Evolutionary conservation across 1,140 invertebrate species (phyloP).

Genomic region (Saccostrea echinata): DNA sequence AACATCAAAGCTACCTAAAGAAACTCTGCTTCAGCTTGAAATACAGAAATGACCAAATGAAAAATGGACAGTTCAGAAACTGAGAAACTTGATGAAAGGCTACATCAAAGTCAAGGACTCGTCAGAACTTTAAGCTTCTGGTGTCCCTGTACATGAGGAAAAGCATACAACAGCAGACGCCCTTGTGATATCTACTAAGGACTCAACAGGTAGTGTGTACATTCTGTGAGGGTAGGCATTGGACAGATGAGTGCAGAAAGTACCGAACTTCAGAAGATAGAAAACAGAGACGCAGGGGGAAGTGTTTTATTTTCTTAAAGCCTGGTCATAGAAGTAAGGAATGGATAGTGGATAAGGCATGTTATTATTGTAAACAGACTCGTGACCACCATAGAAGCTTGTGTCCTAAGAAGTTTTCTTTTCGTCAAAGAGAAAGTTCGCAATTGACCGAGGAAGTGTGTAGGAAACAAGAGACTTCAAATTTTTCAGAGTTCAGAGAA

Average conservation of each 20-base stretch:
- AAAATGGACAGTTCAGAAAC: conserved; percentile 39
- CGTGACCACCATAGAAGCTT: not conserved
- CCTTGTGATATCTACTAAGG: not conserved
- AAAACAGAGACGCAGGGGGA: not conserved
- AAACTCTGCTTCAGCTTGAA: conserved; percentile 44
- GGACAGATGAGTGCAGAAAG: conserved; percentile 50
- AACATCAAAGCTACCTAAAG: conserved; percentile 21
- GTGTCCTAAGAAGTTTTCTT: not conserved
- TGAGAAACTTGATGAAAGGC: not conserved
- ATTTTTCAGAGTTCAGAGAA: not conserved
- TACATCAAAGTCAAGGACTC: not conserved
- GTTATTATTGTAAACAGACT: conserved; percentile 34
- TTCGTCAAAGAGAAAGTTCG: conserved; percentile 17
- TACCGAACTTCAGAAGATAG: conserved; percentile 45
- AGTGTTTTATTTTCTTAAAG: conserved; percentile 44
- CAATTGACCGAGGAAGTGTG: conserved; percentile 29
- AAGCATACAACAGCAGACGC: not conserved
- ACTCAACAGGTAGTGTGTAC: conserved; percentile 32
- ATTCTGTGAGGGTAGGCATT: conserved; percentile 43
- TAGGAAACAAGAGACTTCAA: not conserved
- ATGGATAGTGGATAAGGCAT: conserved; percentile 14
- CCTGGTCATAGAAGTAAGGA: conserved; percentile 25
- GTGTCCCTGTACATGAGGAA: not conserved
- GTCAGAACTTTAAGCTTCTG: not conserved
- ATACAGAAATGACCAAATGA: conserved; percentile 43